Conservation (phyloP, 2,113 vertebrate species). For the Dromiciops gliroides region DNA sequence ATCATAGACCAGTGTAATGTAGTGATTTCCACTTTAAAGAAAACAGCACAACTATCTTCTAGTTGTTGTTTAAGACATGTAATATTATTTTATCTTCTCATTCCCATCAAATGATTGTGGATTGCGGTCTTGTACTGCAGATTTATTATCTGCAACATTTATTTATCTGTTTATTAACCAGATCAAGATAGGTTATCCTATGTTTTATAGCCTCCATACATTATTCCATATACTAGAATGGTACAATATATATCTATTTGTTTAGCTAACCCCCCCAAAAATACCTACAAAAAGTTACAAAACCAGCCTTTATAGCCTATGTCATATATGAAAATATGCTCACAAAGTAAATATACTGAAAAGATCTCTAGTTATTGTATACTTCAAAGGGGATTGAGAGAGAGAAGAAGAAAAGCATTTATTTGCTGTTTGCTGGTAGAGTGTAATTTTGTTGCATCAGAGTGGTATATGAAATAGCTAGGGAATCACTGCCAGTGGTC, state of each 20-base stretch:
- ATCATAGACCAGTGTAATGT: rapidly evolving
- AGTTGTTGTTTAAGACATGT: rapidly evolving
- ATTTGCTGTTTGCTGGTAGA: background rate
- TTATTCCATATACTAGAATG: background rate
- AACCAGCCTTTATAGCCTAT: background rate
- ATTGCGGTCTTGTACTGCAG: background rate
- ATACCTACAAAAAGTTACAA: background rate
- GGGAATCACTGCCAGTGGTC: background rate
- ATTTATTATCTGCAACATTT: no score
- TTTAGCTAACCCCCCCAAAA: background rate
- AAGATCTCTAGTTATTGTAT: background rate
- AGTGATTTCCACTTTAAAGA: background rate
- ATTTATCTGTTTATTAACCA: background rate
- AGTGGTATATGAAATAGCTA: background rate
- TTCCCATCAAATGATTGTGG: rapidly evolving
- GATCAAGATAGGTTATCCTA: background rate
- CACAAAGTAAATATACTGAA: background rate
- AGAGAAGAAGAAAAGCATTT: background rate
- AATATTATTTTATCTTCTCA: rapidly evolving
- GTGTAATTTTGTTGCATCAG: rapidly evolving
- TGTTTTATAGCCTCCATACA: background rate
- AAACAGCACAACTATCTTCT: no score
- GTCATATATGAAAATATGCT: background rate
- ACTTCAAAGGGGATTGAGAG: background rate
- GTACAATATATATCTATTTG: background rate